Base-by-base conservation (phyloP, 2,797 vertebrate species). In the Rhyacichthys aspro region DNA sequence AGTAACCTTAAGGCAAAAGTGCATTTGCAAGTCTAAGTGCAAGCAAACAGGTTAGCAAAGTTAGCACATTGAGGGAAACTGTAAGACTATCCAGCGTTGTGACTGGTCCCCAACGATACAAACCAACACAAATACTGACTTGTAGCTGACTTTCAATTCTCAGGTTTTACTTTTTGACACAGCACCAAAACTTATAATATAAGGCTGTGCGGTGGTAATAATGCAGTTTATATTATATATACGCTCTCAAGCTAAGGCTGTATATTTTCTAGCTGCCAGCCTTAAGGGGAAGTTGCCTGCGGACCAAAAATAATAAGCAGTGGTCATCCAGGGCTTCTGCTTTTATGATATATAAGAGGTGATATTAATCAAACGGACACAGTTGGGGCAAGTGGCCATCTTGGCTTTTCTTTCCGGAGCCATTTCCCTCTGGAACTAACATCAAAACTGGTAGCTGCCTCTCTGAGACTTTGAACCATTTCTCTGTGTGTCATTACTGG, bases 361-460 rank as follows among this genome's bases (percentile, higher is more conserved):
- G 44, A 38, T 69, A 76, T 81, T 75, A 76, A 81, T 86, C 85
- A 89, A 74, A 67, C 33, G 48, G 66, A 71, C 74, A 69, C 36
- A 46, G 23, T 44, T 47, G 59, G 64, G 57, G 52, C 67, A 78
- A 63, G 68, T 11, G 3, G 76, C 76, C 82, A 84, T 81, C 45
- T 77, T 78, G 55, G 63, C 68, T 79, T 19, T 63, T 72, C 12
- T 33, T 43, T 77, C 56, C 15, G 23, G 47, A 67, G 42, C 19
- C 60, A 47, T 66, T 46, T 70, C 43, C 62, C 10, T 7, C 50
- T 55, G 50, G 19, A 59, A 55, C 61, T 75, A 70, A 73, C 66
- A 71, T 55, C 9, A 43, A 79, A 83, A 76, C 72, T 60, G 63
- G 79, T 59, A 55, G 59, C 60, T 49, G 67, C 63, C 59, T 69